These are phyloP conservation scores for Epicauta chinensis DNA, from an alignment of 1,140 invertebrate genomes.

Conservation along the genomic window DNA sequence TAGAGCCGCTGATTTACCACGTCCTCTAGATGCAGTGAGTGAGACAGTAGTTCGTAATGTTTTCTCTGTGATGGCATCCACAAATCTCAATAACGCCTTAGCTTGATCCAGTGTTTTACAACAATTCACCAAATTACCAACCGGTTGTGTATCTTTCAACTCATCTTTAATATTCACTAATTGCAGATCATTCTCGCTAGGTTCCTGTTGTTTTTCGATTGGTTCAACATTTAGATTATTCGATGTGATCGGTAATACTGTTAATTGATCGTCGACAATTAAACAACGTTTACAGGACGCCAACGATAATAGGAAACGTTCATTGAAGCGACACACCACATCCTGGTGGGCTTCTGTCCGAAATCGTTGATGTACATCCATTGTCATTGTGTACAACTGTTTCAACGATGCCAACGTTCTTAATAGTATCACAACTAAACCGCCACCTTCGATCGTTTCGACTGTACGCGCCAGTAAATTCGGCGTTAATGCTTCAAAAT, in stretches of 20 bases:
- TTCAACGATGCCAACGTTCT: slow-evolving; percentile 82
- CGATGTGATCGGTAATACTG: slow-evolving; percentile 88
- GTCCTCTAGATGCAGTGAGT: slow-evolving; percentile 90
- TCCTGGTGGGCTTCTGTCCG: slow-evolving; percentile 92
- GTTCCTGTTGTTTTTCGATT: slow-evolving; percentile 46
- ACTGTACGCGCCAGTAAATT: slow-evolving; percentile 95
- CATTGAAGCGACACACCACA: slow-evolving; percentile 92
- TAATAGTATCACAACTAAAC: slow-evolving; percentile 84
- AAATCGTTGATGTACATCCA: slow-evolving; percentile 96
- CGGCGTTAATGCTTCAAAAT: slow-evolving; percentile 99
- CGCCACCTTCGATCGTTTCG: slow-evolving; percentile 98
- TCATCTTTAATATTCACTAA: slow-evolving; percentile 67
- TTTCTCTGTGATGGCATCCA: slow-evolving; percentile 94
- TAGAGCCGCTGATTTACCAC: slow-evolving; percentile 98
- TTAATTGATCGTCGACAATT: slow-evolving; percentile 90
- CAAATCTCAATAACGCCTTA: slow-evolving; percentile 87
- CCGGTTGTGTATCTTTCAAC: slow-evolving; percentile 77
- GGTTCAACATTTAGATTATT: slow-evolving; percentile 75
- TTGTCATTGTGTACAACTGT: slow-evolving; percentile 93
- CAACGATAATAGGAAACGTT: slow-evolving; percentile 90
- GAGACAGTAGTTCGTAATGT: slow-evolving; percentile 83
- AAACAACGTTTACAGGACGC: slow-evolving; percentile 82
- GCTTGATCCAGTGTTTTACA: slow-evolving; percentile 94
- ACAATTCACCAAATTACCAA: slow-evolving; percentile 81
- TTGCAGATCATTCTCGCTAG: slow-evolving; percentile 50